phyloP scores from a whole-genome alignment of 1,140 invertebrate species.

The Orius laevigatus region DNA sequence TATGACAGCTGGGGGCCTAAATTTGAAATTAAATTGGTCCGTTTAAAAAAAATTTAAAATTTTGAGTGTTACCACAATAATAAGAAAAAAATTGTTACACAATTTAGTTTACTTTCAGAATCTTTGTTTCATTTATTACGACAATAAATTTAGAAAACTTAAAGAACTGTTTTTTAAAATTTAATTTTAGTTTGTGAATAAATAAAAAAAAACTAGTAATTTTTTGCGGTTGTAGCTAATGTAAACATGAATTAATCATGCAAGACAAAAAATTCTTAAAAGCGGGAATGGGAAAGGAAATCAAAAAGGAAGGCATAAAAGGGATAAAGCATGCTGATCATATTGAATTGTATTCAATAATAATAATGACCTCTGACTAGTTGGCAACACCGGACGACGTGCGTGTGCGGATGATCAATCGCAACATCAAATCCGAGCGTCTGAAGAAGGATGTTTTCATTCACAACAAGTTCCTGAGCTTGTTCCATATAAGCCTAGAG shows the following conservation, averaged over 20 bases:
- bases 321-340: background rate
- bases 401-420: conserved; percentile 93
- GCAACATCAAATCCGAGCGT: conserved; percentile 92
- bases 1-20: too few species aligned
- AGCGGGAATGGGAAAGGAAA: background rate
- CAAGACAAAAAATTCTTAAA: too few species aligned
- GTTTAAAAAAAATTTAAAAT: too few species aligned
- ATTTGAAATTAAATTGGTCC: too few species aligned
- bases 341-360: background rate
- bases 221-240: too few species aligned
- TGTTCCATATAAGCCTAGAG: conserved; percentile 57
- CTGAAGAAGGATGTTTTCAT: conserved; percentile 90
- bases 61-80: too few species aligned
- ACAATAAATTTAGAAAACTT: conserved; percentile 5
- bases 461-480: conserved; percentile 80
- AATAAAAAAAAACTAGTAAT: too few species aligned
- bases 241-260: too few species aligned
- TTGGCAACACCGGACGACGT: conserved; percentile 87
- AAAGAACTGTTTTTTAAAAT: too few species aligned
- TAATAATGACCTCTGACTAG: conserved; percentile 65
- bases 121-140: conserved; percentile 2
- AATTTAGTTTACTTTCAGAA: too few species aligned
- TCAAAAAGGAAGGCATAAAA: background rate
- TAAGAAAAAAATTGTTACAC: too few species aligned
- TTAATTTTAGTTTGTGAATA: too few species aligned